A percentile compares a stretch with the other conserved stretches of the same genome.
Evolutionary conservation across 2,888 invertebrate genomes (phyloP).

Genomic region (Germaria angustata): DNA sequence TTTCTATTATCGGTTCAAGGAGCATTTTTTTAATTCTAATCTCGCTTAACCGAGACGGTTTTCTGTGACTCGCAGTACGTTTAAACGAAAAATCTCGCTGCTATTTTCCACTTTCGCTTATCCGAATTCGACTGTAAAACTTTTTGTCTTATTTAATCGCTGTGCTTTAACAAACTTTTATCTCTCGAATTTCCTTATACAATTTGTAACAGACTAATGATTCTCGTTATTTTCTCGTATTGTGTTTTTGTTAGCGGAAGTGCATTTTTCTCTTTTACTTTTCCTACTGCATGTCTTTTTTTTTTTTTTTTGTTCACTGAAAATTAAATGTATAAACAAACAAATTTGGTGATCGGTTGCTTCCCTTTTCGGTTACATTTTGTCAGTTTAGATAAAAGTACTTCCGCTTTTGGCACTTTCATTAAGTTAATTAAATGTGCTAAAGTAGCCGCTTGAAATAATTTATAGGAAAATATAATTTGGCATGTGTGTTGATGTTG

Average conservation of each 20-base stretch:
- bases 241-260: slow-evolving; percentile 36
- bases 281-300: background rate
- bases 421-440: slow-evolving; percentile 50
- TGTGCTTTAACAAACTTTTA: too few relatives aligned
- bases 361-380: slow-evolving; percentile 20
- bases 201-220: slow-evolving; percentile 22
- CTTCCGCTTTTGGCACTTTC: slow-evolving; percentile 41
- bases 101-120: too few relatives aligned
- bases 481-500: background rate
- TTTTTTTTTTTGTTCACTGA: background rate
- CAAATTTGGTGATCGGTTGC: slow-evolving; percentile 33
- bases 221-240: slow-evolving; percentile 32
- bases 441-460: slow-evolving; percentile 19
- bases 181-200: background rate
- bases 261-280: slow-evolving; percentile 7
- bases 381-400: slow-evolving; percentile 40
- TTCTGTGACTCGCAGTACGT: too few relatives aligned
- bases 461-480: background rate
- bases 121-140: too few relatives aligned
- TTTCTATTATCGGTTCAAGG: too few relatives aligned
- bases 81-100: too few relatives aligned
- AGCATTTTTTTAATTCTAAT: too few relatives aligned
- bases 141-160: too few relatives aligned
- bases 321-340: background rate
- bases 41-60: too few relatives aligned